Percentiles rank a stretch among this genome's conserved stretches.
Evolutionary conservation across 2,888 invertebrate genomes (phyloP).

Genomic region (Campoplex nolae): DNA sequence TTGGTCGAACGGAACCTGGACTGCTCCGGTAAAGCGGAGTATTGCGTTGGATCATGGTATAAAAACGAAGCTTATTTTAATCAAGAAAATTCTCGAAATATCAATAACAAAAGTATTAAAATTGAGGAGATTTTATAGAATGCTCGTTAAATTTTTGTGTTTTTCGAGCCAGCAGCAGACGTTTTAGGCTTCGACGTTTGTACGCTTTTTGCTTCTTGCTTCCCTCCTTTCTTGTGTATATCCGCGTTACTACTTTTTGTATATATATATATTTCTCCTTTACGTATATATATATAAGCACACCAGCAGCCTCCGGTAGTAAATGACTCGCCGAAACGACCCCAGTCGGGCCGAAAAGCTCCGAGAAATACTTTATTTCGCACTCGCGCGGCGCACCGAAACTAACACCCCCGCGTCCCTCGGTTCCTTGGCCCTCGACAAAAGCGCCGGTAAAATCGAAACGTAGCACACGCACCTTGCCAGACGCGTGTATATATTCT

Average conservation of each 20-base stretch:
- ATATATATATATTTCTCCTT: background rate
- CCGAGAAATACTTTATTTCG: constrained; percentile 41
- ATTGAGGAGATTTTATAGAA: background rate
- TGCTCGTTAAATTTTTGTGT: background rate
- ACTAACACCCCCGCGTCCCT: background rate
- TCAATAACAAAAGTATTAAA: background rate
- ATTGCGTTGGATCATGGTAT: background rate
- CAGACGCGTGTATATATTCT: constrained; percentile 6
- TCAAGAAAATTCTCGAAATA: no score
- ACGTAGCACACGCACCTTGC: constrained; percentile 51
- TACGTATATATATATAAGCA: background rate
- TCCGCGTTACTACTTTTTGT: background rate
- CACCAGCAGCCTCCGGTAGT: constrained; percentile 9
- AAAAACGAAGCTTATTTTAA: background rate
- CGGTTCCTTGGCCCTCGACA: no score
- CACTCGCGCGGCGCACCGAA: constrained; percentile 12
- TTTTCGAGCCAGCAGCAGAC: background rate
- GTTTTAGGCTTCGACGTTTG: no score
- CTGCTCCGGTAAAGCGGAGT: background rate
- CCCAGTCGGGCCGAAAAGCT: constrained; percentile 36
- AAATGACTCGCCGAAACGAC: constrained; percentile 62
- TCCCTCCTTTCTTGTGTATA: background rate
- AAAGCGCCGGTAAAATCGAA: constrained; percentile 29
- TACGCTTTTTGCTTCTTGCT: no score
- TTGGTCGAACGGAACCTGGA: background rate